Evolutionary conservation across 2,888 invertebrate genomes (phyloP).

Genomic region (Bombylius major): DNA sequence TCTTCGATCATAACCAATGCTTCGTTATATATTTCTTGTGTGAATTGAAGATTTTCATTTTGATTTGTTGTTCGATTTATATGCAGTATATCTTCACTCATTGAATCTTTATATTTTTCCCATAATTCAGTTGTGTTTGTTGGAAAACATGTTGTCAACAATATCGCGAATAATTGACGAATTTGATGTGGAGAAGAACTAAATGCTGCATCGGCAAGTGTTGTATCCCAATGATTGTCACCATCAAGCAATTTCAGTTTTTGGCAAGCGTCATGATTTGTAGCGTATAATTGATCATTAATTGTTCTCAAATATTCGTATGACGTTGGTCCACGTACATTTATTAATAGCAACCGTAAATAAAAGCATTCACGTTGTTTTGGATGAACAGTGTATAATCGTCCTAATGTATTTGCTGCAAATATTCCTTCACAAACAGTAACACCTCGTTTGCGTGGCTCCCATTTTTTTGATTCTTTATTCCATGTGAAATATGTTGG

Average conservation of each 20-base stretch:
- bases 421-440: too few species aligned
- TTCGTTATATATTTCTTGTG: conserved; percentile 10
- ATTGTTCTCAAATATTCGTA: conserved; percentile 24
- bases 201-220: conserved; percentile 13
- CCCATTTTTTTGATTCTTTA: too few species aligned
- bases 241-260: conserved; percentile 6
- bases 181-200: conserved; percentile 11
- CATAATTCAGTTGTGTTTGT: conserved; percentile 13
- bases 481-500: too few species aligned
- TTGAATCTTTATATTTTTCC: conserved; percentile 13
- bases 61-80: conserved; percentile 5
- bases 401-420: too few species aligned
- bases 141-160: conserved; percentile 14
- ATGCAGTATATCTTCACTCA: conserved; percentile 15
- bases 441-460: too few species aligned
- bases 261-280: conserved; percentile 5
- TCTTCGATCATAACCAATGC: conserved; percentile 14
- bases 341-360: too few species aligned
- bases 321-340: conserved; percentile 18
- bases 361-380: too few species aligned
- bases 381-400: too few species aligned
- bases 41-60: conserved; percentile 6
- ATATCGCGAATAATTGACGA: conserved; percentile 17
- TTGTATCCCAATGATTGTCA: conserved; percentile 13
- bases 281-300: conserved; percentile 21